Percentiles rank a stretch among this genome's conserved stretches.
Conservation (phyloP, 2,113 vertebrate genomes). For the Picathartes gymnocephalus region DNA sequence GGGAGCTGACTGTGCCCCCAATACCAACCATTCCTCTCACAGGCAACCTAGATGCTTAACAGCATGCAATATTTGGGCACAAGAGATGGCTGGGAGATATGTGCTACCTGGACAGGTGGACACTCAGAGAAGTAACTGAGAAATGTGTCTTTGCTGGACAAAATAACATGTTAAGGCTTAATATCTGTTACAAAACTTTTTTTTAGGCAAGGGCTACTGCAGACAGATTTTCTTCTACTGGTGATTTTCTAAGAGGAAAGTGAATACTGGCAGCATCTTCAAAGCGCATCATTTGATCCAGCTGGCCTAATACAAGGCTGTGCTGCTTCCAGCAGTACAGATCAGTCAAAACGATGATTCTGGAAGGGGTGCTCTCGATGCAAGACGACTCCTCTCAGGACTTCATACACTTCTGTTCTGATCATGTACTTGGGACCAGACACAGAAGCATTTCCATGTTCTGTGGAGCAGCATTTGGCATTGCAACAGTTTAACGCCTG, state of each 20-base stretch:
- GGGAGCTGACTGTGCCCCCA: neutral
- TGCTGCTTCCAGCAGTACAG: neutral
- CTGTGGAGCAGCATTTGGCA: neutral
- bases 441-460: neutral
- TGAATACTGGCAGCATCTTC: neutral
- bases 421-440: neutral
- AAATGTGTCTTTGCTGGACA: neutral
- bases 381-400: neutral
- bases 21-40: neutral
- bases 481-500: neutral
- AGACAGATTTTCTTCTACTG: neutral
- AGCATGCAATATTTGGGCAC: neutral
- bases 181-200: neutral
- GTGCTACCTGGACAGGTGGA: neutral
- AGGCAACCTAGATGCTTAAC: neutral
- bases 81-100: neutral
- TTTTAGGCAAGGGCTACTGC: neutral
- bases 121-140: neutral
- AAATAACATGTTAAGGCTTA: neutral
- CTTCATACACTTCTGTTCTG: neutral
- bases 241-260: neutral
- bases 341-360: neutral
- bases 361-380: neutral
- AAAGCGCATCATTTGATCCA: neutral
- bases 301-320: neutral